Conservation (phyloP, 2,888 invertebrate species). For the Trachelus troglodyta region DNA sequence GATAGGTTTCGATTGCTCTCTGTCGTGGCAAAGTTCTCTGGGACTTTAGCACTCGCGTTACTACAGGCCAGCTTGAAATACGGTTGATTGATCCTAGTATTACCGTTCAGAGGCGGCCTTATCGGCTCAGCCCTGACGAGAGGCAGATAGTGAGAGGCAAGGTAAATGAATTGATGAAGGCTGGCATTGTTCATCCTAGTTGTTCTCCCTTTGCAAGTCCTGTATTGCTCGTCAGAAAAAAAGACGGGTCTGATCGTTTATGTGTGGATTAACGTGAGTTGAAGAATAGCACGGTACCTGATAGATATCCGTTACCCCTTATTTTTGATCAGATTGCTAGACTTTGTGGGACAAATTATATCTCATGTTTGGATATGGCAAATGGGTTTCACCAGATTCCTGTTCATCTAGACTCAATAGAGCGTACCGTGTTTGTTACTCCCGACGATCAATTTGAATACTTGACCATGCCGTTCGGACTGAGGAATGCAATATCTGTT, state of each 20-base stretch:
- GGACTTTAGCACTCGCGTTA: slow-evolving; percentile 14
- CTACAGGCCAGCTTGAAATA: slow-evolving; percentile 28
- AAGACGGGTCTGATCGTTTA: slow-evolving; percentile 33
- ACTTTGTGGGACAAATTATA: slow-evolving; percentile 14
- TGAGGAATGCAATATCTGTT: slow-evolving; percentile 33
- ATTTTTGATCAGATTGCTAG: slow-evolving; percentile 17
- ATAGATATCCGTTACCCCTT: slow-evolving; percentile 37
- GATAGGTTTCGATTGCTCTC: slow-evolving; percentile 17
- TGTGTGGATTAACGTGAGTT: slow-evolving; percentile 37
- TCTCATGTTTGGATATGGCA: slow-evolving; percentile 29
- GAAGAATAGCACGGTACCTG: slow-evolving; percentile 36
- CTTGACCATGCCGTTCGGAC: slow-evolving; percentile 34
- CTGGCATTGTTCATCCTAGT: slow-evolving; percentile 32
- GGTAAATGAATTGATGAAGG: slow-evolving; percentile 22
- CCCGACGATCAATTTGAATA: slow-evolving; percentile 29
- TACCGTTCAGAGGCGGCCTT: slow-evolving; percentile 27
- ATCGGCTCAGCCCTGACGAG: slow-evolving; percentile 21
- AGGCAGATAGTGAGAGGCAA: slow-evolving; percentile 21
- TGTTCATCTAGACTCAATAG: slow-evolving; percentile 18
- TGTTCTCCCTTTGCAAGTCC: slow-evolving; percentile 37
- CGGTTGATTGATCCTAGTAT: slow-evolving; percentile 23
- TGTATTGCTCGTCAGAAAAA: slow-evolving; percentile 33
- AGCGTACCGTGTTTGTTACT: slow-evolving; percentile 23
- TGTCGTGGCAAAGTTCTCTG: slow-evolving; percentile 8
- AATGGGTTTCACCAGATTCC: slow-evolving; percentile 34